phyloP scores from a whole-genome alignment of 2,888 invertebrate genomes.

The Junonia oenone region DNA sequence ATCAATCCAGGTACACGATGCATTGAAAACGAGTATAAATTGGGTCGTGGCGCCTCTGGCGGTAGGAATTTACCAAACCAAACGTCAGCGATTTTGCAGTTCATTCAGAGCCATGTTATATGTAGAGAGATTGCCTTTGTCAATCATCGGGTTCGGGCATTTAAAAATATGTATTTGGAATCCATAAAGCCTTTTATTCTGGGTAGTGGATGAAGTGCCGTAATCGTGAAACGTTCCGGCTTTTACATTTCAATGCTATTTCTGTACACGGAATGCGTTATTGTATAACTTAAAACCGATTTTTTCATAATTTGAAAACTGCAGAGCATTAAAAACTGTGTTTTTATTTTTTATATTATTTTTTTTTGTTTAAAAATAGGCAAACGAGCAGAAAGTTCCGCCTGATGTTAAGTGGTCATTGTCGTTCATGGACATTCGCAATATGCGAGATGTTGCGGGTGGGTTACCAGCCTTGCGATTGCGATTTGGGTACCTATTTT shows the following conservation, averaged over 20 bases:
- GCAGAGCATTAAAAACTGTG: no score
- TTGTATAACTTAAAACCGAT: no score
- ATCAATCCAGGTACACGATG: conserved; percentile 12
- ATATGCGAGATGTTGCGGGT: no score
- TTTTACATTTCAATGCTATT: not conserved
- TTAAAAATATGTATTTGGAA: not conserved
- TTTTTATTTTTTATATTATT: no score
- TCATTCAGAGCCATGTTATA: conserved; percentile 12
- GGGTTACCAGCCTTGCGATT: no score
- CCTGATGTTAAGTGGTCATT: no score
- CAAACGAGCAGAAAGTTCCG: no score
- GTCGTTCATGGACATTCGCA: no score
- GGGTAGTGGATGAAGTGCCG: not conserved
- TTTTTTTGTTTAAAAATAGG: no score
- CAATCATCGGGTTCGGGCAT: not conserved
- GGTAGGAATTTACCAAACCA: conserved; percentile 10
- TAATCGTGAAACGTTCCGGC: not conserved
- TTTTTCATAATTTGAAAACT: no score
- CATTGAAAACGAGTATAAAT: conserved; percentile 19
- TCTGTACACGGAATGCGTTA: no score
- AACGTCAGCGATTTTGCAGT: conserved; percentile 10
- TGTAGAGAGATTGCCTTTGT: conserved; percentile 10
- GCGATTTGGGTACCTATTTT: no score
- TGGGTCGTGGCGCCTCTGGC: conserved; percentile 1
- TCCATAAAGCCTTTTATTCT: not conserved